phyloP scores from a whole-genome alignment of 2,888 invertebrate species.

The Cheilosia variabilis region DNA sequence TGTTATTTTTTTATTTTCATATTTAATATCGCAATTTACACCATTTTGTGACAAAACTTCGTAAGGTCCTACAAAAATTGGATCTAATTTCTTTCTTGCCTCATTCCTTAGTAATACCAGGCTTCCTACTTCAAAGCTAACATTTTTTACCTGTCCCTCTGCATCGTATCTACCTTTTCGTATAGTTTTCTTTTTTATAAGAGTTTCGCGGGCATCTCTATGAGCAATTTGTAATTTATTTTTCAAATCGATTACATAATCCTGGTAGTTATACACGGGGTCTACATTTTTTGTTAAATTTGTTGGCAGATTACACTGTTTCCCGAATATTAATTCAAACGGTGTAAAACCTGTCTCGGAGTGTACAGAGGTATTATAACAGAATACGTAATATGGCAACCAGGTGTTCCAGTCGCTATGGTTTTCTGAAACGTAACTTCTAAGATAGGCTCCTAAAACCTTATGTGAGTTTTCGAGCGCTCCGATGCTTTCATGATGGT shows the following conservation, averaged over 20 bases:
- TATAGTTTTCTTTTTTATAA: neutral
- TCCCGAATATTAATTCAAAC: conserved; percentile 14
- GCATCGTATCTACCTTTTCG: neutral
- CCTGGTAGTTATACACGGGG: neutral
- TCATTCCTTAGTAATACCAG: neutral
- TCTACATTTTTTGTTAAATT: neutral
- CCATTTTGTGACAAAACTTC: no score
- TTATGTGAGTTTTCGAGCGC: conserved; percentile 24
- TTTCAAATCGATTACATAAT: no score
- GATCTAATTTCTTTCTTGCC: neutral
- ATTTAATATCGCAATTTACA: no score
- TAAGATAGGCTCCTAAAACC: neutral
- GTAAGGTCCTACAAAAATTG: no score
- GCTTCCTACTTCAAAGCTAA: neutral
- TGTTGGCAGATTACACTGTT: neutral
- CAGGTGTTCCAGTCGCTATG: neutral
- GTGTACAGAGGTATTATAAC: conserved; percentile 8
- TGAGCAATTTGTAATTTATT: no score
- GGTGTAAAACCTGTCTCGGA: neutral
- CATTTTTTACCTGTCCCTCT: neutral
- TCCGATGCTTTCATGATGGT: conserved; percentile 25
- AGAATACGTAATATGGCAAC: conserved; percentile 6
- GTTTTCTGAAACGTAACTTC: conserved; percentile 26
- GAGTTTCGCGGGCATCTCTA: neutral
- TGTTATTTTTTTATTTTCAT: no score